Evolutionary conservation across 2,888 invertebrate genomes (phyloP).

Genomic region (Parnassius apollo): DNA sequence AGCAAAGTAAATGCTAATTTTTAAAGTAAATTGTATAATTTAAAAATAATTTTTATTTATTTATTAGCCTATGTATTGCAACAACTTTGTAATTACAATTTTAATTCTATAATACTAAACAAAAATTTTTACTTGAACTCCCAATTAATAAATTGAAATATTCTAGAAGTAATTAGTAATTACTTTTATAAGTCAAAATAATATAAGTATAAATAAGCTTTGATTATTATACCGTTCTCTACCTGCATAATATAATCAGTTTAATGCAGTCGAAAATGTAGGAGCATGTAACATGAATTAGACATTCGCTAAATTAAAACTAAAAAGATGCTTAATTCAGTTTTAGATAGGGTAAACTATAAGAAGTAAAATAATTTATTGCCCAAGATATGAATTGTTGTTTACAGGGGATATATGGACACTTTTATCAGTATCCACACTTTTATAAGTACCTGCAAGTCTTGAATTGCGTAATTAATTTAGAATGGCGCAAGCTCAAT

Average conservation of each 20-base stretch:
- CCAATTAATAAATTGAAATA: background rate
- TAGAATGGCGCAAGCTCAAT: no score
- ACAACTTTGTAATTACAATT: background rate
- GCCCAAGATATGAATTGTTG: no score
- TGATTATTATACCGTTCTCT: conserved; percentile 3
- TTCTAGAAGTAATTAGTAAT: background rate
- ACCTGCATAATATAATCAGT: background rate
- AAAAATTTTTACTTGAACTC: background rate
- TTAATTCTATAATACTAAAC: background rate
- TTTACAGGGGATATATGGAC: no score
- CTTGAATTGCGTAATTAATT: no score
- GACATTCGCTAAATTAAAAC: no score
- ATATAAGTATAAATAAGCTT: conserved; percentile 4
- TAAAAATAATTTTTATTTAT: background rate
- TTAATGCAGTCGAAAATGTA: conserved; percentile 5
- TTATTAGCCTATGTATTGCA: background rate
- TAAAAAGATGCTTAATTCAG: no score
- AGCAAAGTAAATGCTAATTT: conserved; percentile 11
- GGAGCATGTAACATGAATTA: background rate
- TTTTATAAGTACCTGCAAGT: no score
- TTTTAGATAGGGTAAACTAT: no score
- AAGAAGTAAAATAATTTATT: no score
- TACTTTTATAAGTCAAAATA: conserved; percentile 8
- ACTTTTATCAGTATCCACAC: no score
- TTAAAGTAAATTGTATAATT: background rate